A percentile compares a stretch with the other conserved stretches of the same genome.
Conservation (phyloP, 1,140 invertebrate species). For the Drosophila mayri region DNA sequence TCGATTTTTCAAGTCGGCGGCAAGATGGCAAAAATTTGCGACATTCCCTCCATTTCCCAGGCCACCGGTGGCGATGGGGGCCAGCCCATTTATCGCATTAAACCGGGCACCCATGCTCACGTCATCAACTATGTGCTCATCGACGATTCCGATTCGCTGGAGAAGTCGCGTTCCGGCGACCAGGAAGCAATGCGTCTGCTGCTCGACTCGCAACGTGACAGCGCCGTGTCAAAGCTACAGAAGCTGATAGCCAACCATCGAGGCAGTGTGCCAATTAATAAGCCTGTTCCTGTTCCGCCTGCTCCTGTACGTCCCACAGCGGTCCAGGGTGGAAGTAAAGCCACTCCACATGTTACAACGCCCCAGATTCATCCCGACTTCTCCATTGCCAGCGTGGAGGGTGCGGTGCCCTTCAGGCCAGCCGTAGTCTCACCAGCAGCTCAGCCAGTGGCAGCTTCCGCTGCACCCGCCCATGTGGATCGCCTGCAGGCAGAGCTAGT, state of each 20-base stretch:
- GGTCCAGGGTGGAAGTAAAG: neutral
- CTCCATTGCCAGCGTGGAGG: slow-evolving; percentile 66
- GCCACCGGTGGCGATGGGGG: slow-evolving; percentile 5
- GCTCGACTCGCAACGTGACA: slow-evolving; percentile 64
- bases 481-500: slow-evolving; percentile 56
- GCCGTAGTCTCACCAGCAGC: neutral
- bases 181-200: slow-evolving; percentile 63
- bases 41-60: slow-evolving; percentile 43
- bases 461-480: neutral
- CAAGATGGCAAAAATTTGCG: slow-evolving; percentile 59
- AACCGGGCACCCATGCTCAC: slow-evolving; percentile 70
- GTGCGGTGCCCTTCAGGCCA: slow-evolving; percentile 11
- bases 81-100: slow-evolving; percentile 64
- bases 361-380: slow-evolving; percentile 68
- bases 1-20: slow-evolving; percentile 69
- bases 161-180: slow-evolving; percentile 67
- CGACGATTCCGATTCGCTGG: slow-evolving; percentile 67
- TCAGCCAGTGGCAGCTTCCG: neutral
- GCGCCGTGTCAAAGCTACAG: slow-evolving; percentile 54
- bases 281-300: neutral
- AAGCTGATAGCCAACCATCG: slow-evolving; percentile 59
- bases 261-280: neutral
- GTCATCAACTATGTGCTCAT: slow-evolving; percentile 69
- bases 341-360: slow-evolving; percentile 44
- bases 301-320: neutral